Percentiles rank a stretch among this genome's conserved stretches.
Conservation (phyloP, 92 coral and sea anemone species). For the Diadumene lineata region DNA sequence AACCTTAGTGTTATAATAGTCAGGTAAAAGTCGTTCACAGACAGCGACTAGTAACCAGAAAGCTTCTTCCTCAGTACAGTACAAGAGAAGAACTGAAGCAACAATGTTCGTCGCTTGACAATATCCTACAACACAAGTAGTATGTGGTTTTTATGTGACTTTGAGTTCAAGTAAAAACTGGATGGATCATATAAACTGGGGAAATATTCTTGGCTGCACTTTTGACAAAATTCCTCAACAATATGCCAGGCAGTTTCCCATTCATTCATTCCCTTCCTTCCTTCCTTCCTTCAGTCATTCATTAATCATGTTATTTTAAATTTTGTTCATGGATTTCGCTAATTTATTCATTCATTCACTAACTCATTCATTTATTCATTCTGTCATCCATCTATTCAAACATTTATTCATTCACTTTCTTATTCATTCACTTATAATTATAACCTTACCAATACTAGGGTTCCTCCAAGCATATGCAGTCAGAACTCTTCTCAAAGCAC, state of each 20-base stretch:
- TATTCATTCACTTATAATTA: background rate
- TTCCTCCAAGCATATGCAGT: slow-evolving; percentile 99
- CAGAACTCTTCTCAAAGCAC: slow-evolving; percentile 87
- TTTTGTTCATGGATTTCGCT: no score
- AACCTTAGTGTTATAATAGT: slow-evolving; percentile 95
- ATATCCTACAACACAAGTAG: no score
- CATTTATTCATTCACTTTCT: background rate
- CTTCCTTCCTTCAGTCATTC: no score
- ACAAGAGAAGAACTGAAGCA: slow-evolving; percentile 88
- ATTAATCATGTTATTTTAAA: no score
- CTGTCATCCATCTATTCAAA: background rate
- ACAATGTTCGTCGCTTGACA: slow-evolving; percentile 99
- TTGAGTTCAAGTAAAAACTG: no score
- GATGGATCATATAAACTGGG: no score
- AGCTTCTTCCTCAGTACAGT: slow-evolving; percentile 98
- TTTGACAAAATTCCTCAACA: no score
- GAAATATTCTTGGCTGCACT: no score
- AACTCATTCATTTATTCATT: background rate
- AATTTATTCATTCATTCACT: no score
- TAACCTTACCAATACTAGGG: slow-evolving; percentile 87
- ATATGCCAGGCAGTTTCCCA: no score
- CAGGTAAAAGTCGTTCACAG: slow-evolving; percentile 96
- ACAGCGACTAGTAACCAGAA: slow-evolving; percentile 98
- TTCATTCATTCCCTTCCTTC: no score
- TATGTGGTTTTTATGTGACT: no score